Evolutionary conservation across 23 tunicate species (phyloP).

Genomic region (Styela plicata): DNA sequence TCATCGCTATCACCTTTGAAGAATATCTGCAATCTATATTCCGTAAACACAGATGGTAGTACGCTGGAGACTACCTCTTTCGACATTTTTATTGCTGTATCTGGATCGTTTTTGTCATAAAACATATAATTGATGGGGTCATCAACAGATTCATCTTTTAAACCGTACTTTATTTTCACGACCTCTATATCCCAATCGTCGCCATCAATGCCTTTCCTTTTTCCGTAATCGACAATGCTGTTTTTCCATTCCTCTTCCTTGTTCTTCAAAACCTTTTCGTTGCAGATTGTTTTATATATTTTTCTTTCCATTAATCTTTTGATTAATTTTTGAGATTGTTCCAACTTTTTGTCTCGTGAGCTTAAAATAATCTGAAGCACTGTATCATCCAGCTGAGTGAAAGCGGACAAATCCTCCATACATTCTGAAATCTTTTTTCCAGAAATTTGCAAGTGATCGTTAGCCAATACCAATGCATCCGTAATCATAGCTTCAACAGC

Average conservation of each 20-base stretch:
- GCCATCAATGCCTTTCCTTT: background rate
- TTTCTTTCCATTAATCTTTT: constrained; percentile 38
- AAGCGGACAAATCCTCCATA: constrained; percentile 43
- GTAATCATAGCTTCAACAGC: constrained; percentile 65
- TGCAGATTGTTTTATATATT: constrained; percentile 45
- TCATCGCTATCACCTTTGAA: no score
- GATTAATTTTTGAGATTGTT: constrained; percentile 31
- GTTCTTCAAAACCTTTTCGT: background rate
- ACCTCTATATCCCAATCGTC: background rate
- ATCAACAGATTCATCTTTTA: background rate
- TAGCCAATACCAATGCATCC: constrained; percentile 69
- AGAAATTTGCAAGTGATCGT: constrained; percentile 18
- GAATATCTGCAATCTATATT: background rate
- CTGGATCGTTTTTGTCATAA: no score
- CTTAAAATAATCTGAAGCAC: constrained; percentile 45
- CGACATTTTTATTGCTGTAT: no score
- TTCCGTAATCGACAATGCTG: background rate
- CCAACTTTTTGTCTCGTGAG: background rate
- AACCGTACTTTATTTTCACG: background rate
- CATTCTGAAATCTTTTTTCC: constrained; percentile 33
- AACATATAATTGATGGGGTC: no score
- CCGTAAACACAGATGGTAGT: background rate
- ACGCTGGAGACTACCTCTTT: background rate
- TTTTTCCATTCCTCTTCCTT: background rate
- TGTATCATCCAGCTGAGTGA: constrained; percentile 42